These are phyloP conservation scores for Prenolepis imparis DNA, from an alignment of 2,888 invertebrate species.

Conservation along the genomic window DNA sequence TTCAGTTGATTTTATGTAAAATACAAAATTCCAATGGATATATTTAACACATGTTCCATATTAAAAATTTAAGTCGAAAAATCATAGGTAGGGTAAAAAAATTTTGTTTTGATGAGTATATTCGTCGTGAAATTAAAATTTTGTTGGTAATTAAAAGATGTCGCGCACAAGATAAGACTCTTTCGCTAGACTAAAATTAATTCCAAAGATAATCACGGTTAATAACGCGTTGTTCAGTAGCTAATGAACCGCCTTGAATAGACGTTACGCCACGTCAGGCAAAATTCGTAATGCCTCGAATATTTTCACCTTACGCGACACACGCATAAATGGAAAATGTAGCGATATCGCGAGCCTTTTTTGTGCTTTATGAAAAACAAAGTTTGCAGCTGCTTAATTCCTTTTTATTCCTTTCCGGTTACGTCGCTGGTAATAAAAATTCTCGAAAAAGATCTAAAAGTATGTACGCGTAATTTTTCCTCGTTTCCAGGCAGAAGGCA, in stretches of 20 bases:
- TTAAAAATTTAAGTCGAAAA: background rate
- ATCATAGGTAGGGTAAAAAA: background rate
- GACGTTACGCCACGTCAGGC: constrained; percentile 8
- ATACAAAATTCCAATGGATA: background rate
- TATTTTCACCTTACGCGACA: constrained; percentile 25
- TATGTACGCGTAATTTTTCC: background rate
- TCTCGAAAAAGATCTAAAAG: background rate
- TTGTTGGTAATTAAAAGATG: background rate
- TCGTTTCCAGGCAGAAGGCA: constrained; percentile 14
- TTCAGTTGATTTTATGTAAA: background rate
- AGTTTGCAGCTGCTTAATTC: constrained; percentile 27
- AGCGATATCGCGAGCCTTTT: constrained; percentile 23
- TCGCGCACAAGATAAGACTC: background rate
- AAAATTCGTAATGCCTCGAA: constrained; percentile 33
- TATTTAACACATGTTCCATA: background rate
- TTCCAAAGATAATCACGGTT: background rate
- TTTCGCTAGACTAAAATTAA: background rate
- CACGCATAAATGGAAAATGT: constrained; percentile 14
- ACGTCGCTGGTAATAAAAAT: background rate
- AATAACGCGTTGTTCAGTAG: background rate
- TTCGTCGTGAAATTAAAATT: background rate
- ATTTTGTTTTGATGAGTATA: background rate
- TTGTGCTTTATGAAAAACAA: background rate
- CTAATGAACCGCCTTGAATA: constrained; percentile 16
- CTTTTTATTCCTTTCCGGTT: constrained; percentile 27